Evolutionary conservation across 2,888 invertebrate species (phyloP).

Genomic region (Caenorhabditis sp.): DNA sequence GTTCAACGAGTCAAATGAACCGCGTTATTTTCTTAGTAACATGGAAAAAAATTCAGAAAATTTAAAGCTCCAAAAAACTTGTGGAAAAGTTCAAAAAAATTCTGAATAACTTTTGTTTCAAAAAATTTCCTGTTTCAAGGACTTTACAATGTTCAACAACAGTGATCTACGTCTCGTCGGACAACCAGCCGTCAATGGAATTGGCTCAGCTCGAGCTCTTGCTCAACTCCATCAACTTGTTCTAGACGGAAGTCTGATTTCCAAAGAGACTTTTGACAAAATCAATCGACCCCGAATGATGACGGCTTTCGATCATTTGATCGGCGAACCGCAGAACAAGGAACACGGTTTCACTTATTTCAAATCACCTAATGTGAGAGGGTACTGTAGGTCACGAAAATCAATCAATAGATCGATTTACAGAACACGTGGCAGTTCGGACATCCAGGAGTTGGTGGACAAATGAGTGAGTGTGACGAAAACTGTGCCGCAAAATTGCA

Average conservation of each 20-base stretch:
- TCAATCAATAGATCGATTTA: too few species aligned
- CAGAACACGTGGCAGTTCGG: constrained; percentile 64
- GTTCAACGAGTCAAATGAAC: too few species aligned
- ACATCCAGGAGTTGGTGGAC: constrained; percentile 72
- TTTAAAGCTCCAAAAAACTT: too few species aligned
- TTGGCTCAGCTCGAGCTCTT: constrained; percentile 67
- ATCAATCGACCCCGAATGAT: constrained; percentile 29
- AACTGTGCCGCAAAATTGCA: too few species aligned
- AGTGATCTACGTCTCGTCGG: constrained; percentile 62
- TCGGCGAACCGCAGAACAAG: constrained; percentile 47
- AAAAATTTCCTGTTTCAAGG: too few species aligned
- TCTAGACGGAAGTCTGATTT: constrained; percentile 62
- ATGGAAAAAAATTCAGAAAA: too few species aligned
- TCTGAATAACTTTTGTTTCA: too few species aligned
- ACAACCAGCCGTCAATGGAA: constrained; percentile 66
- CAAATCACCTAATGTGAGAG: constrained; percentile 18
- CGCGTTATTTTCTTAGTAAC: too few species aligned
- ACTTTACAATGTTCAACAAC: constrained; percentile 60
- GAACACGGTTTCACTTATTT: constrained; percentile 51
- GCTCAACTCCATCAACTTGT: constrained; percentile 70
- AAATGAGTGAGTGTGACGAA: constrained; percentile 60
- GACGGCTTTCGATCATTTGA: constrained; percentile 42
- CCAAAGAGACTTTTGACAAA: constrained; percentile 41
- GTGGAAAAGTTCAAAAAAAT: too few species aligned
- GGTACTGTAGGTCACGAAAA: too few species aligned